These are phyloP conservation scores for Dipodomys ordii DNA, from an alignment of 2,113 vertebrate genomes.

Conservation along the genomic window DNA sequence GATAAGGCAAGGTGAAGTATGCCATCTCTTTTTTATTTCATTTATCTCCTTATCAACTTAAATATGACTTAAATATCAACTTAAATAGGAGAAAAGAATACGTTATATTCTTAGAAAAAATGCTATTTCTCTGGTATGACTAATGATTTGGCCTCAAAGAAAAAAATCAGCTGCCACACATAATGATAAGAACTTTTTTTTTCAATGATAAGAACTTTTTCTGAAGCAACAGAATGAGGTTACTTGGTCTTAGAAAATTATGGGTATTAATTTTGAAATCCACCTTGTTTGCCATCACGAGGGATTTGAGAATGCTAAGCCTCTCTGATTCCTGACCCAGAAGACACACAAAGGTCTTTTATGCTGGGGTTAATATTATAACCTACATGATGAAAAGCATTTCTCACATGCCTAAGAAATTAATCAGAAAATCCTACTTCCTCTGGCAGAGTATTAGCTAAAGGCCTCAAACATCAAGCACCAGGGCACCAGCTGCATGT, in stretches of 20 bases:
- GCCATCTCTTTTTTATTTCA: not conserved
- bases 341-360: constrained; percentile 11
- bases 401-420: constrained; percentile 55
- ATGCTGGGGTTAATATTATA: constrained; percentile 40
- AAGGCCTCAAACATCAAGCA: not conserved
- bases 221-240: not conserved
- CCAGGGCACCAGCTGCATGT: not conserved
- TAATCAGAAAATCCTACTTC: constrained; percentile 71
- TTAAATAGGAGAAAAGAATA: not conserved
- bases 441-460: constrained; percentile 29
- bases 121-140: not conserved
- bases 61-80: not conserved
- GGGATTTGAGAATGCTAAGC: constrained; percentile 45
- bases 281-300: not conserved
- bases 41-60: not conserved
- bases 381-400: constrained; percentile 48
- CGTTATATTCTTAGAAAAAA: constrained; percentile 33
- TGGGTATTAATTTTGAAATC: constrained; percentile 58
- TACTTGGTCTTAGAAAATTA: constrained; percentile 37
- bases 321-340: constrained; percentile 28
- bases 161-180: not conserved
- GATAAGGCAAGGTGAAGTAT: not conserved
- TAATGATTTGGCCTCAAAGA: not conserved
- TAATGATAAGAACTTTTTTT: not conserved
- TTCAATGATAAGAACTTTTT: not conserved